Evolutionary conservation across 2,888 invertebrate species (phyloP), one percentile per base, ranked within the genome.

Genomic region (Helleia helle): DNA sequence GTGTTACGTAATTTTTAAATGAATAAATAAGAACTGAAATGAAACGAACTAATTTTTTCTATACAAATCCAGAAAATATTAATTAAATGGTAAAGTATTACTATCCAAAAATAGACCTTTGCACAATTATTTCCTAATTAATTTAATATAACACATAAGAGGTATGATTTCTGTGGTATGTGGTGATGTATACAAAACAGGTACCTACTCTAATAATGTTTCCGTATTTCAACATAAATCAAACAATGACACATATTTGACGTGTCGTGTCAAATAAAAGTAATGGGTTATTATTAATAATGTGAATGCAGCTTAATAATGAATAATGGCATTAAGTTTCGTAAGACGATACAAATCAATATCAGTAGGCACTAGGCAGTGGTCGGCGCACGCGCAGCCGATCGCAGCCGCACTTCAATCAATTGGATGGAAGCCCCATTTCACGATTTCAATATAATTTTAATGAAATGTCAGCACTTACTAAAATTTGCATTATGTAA

Each of bases 381-480:
- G 48, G 46, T 46, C 47, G 45, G 63, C 61, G 72, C 73, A 74
- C 73, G 73, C 72, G 70, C 69, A 56, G 51, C 49, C 55, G 53
- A 55, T 55, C 59, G 44, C 44, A 53, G 53, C 51, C 48, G 49
- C 51, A 60, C 66, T 68, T 70, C 77, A 77, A 83, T 83, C 81
- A 80, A 72, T 76, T 64, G 72, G 79, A 80, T 73, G 67, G 74
- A 71, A 66, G 65, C 67, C 62, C 74, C 66, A 70, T 73, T 83
- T 79, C 83, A 81, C 83, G 83, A 83, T 80, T 83, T 71, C 80
- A 81, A 83, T 83, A 77, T 71, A 73, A 72, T 74, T 51, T 72
- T 74, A 81, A 80, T 79, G 71, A 81, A 83, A 83, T 81, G 80
- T 76, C 79, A 74, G 81, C 71, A 74, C 72, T 75, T 70, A 68